Conservation (phyloP, 2,797 vertebrate species). For the Mus caroli region DNA sequence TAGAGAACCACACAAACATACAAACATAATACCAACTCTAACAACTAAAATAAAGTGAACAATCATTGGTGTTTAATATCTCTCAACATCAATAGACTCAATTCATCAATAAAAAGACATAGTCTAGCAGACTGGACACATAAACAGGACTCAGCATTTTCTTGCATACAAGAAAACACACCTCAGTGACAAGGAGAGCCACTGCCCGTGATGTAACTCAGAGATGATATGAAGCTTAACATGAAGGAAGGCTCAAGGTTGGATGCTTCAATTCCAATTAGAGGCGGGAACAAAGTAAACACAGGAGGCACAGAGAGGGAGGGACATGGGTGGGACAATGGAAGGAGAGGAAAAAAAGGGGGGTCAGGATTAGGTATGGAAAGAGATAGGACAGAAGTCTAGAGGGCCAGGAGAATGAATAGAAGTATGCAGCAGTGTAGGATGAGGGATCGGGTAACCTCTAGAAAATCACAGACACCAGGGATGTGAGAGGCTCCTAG, state of each 20-base stretch:
- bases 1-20: not conserved
- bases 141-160: not conserved
- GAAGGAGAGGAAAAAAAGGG: not conserved
- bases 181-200: not conserved
- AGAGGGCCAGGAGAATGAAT: not conserved
- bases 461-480: no score
- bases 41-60: not conserved
- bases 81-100: not conserved
- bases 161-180: not conserved
- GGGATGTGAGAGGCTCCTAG: not conserved
- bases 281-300: not conserved
- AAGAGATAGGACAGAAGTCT: not conserved
- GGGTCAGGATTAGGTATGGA: not conserved
- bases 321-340: not conserved
- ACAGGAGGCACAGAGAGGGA: not conserved
- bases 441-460: not conserved
- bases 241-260: not conserved
- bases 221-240: not conserved
- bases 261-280: not conserved
- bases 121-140: not conserved
- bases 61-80: not conserved
- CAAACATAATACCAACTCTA: not conserved
- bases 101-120: not conserved
- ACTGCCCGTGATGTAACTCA: not conserved
- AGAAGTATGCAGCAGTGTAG: not conserved